Evolutionary conservation across 1,140 invertebrate genomes (phyloP).

Genomic region (Palaemon carinicauda): DNA sequence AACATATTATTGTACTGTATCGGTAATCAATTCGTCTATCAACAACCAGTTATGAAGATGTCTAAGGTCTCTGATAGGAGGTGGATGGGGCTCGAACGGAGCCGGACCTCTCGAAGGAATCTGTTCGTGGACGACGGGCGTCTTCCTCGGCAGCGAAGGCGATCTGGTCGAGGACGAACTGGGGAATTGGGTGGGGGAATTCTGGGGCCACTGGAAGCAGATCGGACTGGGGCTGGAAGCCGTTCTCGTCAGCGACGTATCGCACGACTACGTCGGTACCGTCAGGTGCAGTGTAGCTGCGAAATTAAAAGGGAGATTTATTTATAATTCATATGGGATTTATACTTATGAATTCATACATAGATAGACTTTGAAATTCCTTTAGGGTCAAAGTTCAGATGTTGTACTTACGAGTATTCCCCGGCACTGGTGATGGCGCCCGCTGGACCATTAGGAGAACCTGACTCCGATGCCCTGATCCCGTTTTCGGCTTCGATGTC

Average conservation of each 20-base stretch:
- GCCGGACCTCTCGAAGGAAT: too few relatives aligned
- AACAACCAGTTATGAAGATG: too few relatives aligned
- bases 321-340: too few relatives aligned
- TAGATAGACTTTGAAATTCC: background rate
- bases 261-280: background rate
- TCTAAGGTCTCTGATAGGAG: too few relatives aligned
- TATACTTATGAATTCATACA: background rate
- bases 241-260: conserved; percentile 65
- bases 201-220: conserved; percentile 78
- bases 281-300: conserved; percentile 17
- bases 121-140: background rate
- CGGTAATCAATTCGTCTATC: too few relatives aligned
- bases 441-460: conserved; percentile 37
- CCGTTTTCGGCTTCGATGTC: conserved; percentile 46
- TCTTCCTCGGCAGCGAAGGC: background rate
- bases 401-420: conserved; percentile 23
- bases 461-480: conserved; percentile 34
- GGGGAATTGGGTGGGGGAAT: conserved; percentile 35
- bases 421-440: conserved; percentile 27
- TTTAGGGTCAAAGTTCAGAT: too few relatives aligned
- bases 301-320: background rate
- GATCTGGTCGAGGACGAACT: conserved; percentile 27
- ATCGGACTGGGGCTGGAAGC: conserved; percentile 78
- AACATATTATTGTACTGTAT: too few relatives aligned
- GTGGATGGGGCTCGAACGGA: too few relatives aligned